Evolutionary conservation across 2,797 vertebrate species (phyloP).

Genomic region (Leptodactylus fallax): DNA sequence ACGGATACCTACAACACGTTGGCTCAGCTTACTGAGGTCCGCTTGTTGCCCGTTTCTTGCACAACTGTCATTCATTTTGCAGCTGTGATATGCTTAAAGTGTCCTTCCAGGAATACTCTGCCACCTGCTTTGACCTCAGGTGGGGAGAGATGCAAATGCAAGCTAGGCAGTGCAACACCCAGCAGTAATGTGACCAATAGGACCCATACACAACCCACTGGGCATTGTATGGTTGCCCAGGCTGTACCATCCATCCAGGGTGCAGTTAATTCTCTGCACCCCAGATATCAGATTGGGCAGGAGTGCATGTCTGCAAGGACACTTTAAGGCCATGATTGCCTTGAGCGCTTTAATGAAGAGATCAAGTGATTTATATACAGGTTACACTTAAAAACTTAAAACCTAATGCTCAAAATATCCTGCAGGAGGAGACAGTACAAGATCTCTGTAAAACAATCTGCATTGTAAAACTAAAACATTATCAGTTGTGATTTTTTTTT

Average conservation of each 20-base stretch:
- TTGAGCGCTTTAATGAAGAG: neutral
- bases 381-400: conserved; percentile 39
- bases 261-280: too few species aligned
- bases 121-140: too few species aligned
- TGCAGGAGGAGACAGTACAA: neutral
- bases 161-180: too few species aligned
- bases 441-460: conserved; percentile 34
- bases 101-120: too few species aligned
- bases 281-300: too few species aligned
- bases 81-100: neutral
- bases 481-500: conserved; percentile 63
- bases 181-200: too few species aligned
- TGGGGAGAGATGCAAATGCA: too few species aligned
- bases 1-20: neutral
- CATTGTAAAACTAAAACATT: conserved; percentile 2
- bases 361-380: neutral
- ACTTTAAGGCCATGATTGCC: neutral
- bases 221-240: too few species aligned
- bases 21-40: neutral
- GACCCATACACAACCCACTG: too few species aligned
- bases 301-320: too few species aligned
- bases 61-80: neutral
- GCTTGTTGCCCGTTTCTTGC: neutral
- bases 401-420: neutral
- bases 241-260: too few species aligned